These are phyloP conservation scores for Trichopria drosophilae DNA, from an alignment of 2,888 invertebrate genomes.

Conservation along the genomic window DNA sequence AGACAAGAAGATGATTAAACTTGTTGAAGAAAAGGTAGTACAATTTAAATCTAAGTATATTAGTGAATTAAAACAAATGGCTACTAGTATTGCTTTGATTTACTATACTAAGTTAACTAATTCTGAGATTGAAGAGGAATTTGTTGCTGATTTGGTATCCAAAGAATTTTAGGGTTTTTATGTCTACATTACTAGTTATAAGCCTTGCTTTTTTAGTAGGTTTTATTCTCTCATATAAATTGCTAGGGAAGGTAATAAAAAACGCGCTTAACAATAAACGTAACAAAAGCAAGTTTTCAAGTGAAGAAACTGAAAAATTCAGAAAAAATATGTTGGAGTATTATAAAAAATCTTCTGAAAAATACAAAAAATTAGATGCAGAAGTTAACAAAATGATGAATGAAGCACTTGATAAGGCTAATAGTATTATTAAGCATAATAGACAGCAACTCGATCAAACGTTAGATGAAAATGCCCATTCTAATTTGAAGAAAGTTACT, in stretches of 20 bases:
- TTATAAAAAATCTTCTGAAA: slow-evolving; percentile 22
- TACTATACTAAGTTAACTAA: slow-evolving; percentile 17
- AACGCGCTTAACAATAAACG: slow-evolving; percentile 18
- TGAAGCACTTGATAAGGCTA: slow-evolving; percentile 22
- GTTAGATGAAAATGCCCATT: slow-evolving; percentile 20
- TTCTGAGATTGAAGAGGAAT: slow-evolving; percentile 18
- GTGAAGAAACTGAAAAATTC: slow-evolving; percentile 20
- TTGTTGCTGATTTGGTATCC: slow-evolving; percentile 19
- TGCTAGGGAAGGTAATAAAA: slow-evolving; percentile 18
- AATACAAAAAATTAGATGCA: slow-evolving; percentile 21
- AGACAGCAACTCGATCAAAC: slow-evolving; percentile 20
- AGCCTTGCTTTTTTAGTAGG: slow-evolving; percentile 16
- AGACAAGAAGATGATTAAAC: slow-evolving; percentile 18
- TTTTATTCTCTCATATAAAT: slow-evolving; percentile 17
- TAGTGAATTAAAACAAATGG: slow-evolving; percentile 20
- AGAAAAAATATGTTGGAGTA: slow-evolving; percentile 18
- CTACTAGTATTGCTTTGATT: slow-evolving; percentile 19
- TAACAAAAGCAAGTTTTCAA: slow-evolving; percentile 19
- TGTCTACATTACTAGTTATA: slow-evolving; percentile 18
- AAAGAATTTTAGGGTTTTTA: slow-evolving; percentile 20
- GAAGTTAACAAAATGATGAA: slow-evolving; percentile 20
- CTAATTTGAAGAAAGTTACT: slow-evolving; percentile 21
- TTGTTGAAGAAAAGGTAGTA: slow-evolving; percentile 20
- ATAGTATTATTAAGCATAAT: slow-evolving; percentile 20
- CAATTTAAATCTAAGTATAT: slow-evolving; percentile 19